Base-by-base conservation (phyloP, 2,113 vertebrate genomes). In the Phyllostomus discolor region DNA sequence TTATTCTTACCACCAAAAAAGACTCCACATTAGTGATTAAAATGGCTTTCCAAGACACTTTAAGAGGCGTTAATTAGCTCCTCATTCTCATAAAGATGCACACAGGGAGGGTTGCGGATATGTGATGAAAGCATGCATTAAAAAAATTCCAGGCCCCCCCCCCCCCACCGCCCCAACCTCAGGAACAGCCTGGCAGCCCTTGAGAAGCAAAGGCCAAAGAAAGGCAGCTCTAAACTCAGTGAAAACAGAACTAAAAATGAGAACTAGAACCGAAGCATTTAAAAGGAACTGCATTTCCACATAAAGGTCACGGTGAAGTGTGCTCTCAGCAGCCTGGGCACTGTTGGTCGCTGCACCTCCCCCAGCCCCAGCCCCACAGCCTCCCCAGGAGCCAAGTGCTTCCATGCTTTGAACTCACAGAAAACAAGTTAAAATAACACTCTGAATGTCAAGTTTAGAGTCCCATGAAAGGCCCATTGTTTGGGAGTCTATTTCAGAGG, bases 391-490 rank as follows among this genome's bases (percentile, higher is more conserved):
- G 67, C 66, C 38, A 33, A 78, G 15, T 10, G n/a, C 64, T n/a
- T 72, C 35, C n/a, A 28, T 28, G 38, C 86, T 66, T 57, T 41
- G 41, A 41, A 79, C 67, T 80, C 70, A 57, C 96, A 41, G 24
- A 96, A 94, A 96, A 93, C 88, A 94, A 95, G 86, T 95, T 96
- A 96, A 98, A 96, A 95, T 96, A 91, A 97, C 80, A 91, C 84
- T 73, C 88, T 35, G n/a, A 97, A 91, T 91, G 97, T 97, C 98
- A 98, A 97, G 54, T 94, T 95, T 92, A 95, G 92, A 95, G 90
- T 97, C 91, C 92, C 97, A 95, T 98, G 97, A 98, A 98, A 98
- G 98, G 97, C 89, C 96, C 96, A 98, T 98, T 98, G 98, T 98
- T 98, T 95, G 94, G 90, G 93, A 93, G 95, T 97, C 93, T 46